Evolutionary conservation across 2,113 vertebrate species (phyloP).

Genomic region (Astatotilapia flaviijosephi): DNA sequence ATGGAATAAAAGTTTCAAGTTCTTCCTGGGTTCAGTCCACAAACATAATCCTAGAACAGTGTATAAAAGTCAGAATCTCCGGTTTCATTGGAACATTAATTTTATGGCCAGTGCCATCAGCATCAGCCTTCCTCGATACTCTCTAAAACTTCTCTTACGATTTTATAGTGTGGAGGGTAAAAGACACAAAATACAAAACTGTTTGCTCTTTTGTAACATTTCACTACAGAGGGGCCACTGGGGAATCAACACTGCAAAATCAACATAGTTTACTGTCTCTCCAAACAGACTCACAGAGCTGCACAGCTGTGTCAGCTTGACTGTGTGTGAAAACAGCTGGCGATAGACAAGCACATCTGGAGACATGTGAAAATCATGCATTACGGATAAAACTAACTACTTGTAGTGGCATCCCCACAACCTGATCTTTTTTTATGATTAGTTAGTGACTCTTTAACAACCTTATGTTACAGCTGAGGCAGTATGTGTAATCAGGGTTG

Average conservation of each 20-base stretch:
- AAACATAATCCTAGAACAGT: conserved; percentile 7
- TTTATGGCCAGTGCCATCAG: conserved; percentile 6
- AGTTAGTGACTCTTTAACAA: not conserved
- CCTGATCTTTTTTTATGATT: not conserved
- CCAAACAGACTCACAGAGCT: not conserved
- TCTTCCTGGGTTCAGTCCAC: not conserved
- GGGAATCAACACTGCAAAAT: not conserved
- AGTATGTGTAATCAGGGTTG: not conserved
- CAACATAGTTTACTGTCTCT: conserved; percentile 35
- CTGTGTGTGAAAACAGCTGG: conserved; percentile 45
- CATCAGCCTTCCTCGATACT: not conserved
- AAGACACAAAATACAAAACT: conserved; percentile 6
- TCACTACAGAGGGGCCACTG: not conserved
- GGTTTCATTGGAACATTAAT: conserved; percentile 31
- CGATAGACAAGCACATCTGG: conserved; percentile 20
- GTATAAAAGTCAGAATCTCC: conserved; percentile 18
- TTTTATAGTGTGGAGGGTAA: conserved; percentile 43
- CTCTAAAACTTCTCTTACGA: not conserved
- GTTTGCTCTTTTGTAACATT: not conserved
- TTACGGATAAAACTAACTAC: not conserved
- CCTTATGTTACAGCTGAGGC: not conserved
- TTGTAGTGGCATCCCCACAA: not conserved
- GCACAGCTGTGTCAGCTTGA: conserved; percentile 45
- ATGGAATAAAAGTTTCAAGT: not conserved
- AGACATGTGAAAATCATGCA: not conserved